phyloP scores from a whole-genome alignment of 2,888 invertebrate species.

The Cylloceria caligata region DNA sequence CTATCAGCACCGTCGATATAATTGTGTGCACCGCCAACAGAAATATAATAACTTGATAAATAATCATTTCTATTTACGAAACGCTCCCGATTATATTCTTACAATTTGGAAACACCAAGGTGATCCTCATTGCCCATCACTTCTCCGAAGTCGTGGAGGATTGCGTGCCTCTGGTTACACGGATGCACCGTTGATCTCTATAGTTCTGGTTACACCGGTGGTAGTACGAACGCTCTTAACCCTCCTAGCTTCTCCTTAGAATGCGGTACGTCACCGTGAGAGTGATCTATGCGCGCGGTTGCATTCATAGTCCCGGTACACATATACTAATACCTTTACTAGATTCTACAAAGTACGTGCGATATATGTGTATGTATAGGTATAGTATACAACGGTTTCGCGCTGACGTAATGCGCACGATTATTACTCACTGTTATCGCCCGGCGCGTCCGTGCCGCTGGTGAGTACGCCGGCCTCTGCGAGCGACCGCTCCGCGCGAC shows the following conservation, averaged over 20 bases:
- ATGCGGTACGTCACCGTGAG: conserved; percentile 71
- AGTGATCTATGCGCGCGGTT: conserved; percentile 77
- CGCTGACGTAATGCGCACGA: conserved; percentile 80
- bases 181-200: not conserved
- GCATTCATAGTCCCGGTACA: conserved; percentile 71
- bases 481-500: conserved; percentile 58
- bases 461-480: conserved; percentile 57
- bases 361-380: conserved; percentile 16
- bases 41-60: too few species aligned
- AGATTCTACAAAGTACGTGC: conserved; percentile 66
- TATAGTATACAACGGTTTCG: conserved; percentile 52
- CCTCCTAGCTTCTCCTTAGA: conserved; percentile 73
- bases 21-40: too few species aligned
- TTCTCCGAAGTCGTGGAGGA: too few species aligned
- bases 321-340: conserved; percentile 31
- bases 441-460: conserved; percentile 58
- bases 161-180: too few species aligned
- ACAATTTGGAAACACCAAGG: too few species aligned
- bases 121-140: too few species aligned
- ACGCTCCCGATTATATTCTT: too few species aligned
- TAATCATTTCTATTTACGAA: too few species aligned
- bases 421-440: conserved; percentile 81
- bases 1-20: too few species aligned
- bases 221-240: conserved; percentile 43
- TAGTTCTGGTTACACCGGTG: not conserved